phyloP scores from a whole-genome alignment of 2,888 invertebrate genomes.

The Unio pictorum region DNA sequence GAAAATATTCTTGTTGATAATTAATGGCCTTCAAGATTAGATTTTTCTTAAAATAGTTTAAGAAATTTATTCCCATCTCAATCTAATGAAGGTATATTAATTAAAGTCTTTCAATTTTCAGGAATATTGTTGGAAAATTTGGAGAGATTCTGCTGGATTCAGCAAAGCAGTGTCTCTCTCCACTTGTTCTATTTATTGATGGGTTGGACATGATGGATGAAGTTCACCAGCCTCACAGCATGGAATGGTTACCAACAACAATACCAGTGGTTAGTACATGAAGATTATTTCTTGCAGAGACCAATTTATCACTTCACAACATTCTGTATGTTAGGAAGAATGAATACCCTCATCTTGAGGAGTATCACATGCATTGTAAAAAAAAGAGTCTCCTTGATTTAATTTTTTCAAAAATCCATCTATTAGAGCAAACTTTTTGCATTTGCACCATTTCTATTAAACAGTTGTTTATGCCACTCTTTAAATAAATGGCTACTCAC shows the following conservation, averaged over 20 bases:
- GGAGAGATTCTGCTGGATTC: slow-evolving; percentile 56
- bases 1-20: too few species aligned
- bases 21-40: too few species aligned
- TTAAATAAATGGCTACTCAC: too few species aligned
- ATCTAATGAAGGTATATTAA: too few species aligned
- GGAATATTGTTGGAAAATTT: slow-evolving; percentile 61
- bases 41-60: too few species aligned
- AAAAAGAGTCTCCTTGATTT: too few species aligned
- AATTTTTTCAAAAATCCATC: too few species aligned
- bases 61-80: too few species aligned
- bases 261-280: slow-evolving; percentile 61
- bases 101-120: slow-evolving; percentile 20
- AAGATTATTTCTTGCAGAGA: neutral
- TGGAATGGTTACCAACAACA: slow-evolving; percentile 68
- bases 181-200: slow-evolving; percentile 68
- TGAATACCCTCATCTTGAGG: neutral
- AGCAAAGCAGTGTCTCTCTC: slow-evolving; percentile 38
- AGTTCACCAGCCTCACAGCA: slow-evolving; percentile 59
- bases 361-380: too few species aligned
- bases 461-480: too few species aligned
- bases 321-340: neutral
- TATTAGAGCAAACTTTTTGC: too few species aligned
- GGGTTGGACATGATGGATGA: slow-evolving; percentile 68
- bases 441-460: too few species aligned
- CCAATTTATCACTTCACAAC: neutral